phyloP scores from a whole-genome alignment of 2,888 invertebrate species.

The Drosophila mettleri region DNA sequence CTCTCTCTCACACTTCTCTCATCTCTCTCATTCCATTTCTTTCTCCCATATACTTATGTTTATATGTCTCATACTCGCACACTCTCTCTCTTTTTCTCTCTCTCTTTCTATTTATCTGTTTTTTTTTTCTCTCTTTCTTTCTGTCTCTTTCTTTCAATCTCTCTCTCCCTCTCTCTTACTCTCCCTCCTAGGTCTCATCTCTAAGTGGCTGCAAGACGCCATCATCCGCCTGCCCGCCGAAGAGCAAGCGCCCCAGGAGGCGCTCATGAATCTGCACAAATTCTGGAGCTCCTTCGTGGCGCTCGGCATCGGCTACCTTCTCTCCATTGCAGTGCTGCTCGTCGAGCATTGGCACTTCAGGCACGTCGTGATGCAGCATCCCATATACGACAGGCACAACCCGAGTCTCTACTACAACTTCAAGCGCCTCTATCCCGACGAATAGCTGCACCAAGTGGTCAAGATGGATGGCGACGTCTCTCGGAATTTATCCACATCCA shows the following conservation, averaged over 20 bases:
- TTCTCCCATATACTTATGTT: no score
- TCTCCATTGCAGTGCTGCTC: conserved; percentile 87
- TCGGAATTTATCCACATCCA: neutral
- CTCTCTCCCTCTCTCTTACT: neutral
- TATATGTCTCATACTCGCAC: no score
- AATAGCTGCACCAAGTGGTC: conserved; percentile 11
- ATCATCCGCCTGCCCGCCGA: conserved; percentile 87
- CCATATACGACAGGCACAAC: conserved; percentile 89
- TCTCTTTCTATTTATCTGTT: no score
- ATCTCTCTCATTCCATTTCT: no score
- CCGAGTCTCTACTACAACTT: conserved; percentile 82
- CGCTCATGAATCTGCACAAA: conserved; percentile 91
- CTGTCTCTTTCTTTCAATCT: neutral
- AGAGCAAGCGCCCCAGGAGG: conserved; percentile 88
- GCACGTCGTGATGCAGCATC: conserved; percentile 88
- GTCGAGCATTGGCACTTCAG: conserved; percentile 90
- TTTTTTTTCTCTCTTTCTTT: neutral
- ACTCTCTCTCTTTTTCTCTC: no score
- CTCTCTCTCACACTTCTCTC: no score
- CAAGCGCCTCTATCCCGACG: conserved; percentile 63
- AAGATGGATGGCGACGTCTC: neutral
- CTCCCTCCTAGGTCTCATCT: conserved; percentile 87
- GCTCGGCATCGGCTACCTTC: conserved; percentile 88
- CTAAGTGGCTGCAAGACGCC: conserved; percentile 92
- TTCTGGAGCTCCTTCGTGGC: conserved; percentile 92